These are phyloP conservation scores for Psephotus haematonotus DNA, from an alignment of 2,113 vertebrate species.

Conservation along the genomic window DNA sequence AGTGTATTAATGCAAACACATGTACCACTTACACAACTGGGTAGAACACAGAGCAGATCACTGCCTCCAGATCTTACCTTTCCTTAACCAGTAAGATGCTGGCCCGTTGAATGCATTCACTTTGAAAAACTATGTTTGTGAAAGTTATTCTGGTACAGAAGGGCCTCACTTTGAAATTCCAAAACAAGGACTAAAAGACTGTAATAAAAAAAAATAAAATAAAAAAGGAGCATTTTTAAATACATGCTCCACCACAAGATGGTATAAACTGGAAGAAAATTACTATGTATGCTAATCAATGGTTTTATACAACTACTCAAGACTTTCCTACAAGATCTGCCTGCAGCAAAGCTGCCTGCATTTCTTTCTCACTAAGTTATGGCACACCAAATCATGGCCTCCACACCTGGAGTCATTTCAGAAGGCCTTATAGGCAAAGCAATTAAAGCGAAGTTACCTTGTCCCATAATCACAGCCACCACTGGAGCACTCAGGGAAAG, in stretches of 20 bases:
- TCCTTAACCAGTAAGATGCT: conserved; percentile 20
- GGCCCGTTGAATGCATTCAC: not conserved
- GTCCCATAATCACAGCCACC: conserved; percentile 44
- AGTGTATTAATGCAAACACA: not conserved
- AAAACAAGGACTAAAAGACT: conserved; percentile 55
- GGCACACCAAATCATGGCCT: not conserved
- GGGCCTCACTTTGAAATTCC: conserved; percentile 48
- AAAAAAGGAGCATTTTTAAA: conserved; percentile 42
- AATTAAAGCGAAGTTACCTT: conserved; percentile 31
- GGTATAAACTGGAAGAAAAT: conserved; percentile 66
- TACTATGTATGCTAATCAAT: conserved; percentile 64
- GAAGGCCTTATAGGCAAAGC: not conserved
- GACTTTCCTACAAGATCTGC: conserved; percentile 42
- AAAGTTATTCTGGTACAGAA: conserved; percentile 53
- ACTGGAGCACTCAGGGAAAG: not conserved
- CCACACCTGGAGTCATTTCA: not conserved
- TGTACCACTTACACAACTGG: not conserved
- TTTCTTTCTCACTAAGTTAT: not conserved
- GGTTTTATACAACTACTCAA: conserved; percentile 47
- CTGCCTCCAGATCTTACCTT: not conserved
- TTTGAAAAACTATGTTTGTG: not conserved
- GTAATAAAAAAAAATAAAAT: conserved; percentile 34
- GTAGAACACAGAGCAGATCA: not conserved
- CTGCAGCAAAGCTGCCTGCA: not conserved
- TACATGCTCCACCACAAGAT: conserved; percentile 31